Conservation (phyloP, 1,140 invertebrate genomes). For the Monochamus saltuarius region DNA sequence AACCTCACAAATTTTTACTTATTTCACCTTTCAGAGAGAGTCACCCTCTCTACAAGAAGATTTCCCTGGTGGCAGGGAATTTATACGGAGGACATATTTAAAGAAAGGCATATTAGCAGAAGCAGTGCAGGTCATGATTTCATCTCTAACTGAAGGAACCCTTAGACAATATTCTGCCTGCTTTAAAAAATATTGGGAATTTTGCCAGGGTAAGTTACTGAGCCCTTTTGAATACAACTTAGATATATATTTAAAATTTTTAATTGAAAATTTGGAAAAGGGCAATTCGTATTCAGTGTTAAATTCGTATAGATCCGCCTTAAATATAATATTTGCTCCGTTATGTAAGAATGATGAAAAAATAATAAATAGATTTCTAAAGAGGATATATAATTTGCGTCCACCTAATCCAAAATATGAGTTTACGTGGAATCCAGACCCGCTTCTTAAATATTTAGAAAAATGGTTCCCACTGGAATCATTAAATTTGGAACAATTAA, state of each 20-base stretch:
- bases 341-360: not conserved
- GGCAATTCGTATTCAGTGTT: too few relatives aligned
- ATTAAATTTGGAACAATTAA: not conserved
- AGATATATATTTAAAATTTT: not conserved
- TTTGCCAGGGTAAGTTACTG: not conserved
- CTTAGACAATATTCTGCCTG: not conserved
- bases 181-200: slow-evolving; percentile 2
- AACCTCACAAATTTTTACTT: not conserved
- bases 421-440: not conserved
- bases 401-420: not conserved
- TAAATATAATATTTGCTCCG: too few relatives aligned
- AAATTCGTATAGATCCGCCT: too few relatives aligned
- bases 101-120: not conserved
- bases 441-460: not conserved
- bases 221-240: not conserved
- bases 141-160: not conserved
- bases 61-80: too few relatives aligned
- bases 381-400: not conserved
- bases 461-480: slow-evolving; percentile 3
- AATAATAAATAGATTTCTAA: not conserved
- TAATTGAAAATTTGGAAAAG: not conserved
- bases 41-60: slow-evolving; percentile 4
- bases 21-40: slow-evolving; percentile 1
- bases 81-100: not conserved
- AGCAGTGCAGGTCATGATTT: not conserved